Evolutionary conservation across 2,113 vertebrate species (phyloP).

Genomic region (Pomatostomus ruficeps): DNA sequence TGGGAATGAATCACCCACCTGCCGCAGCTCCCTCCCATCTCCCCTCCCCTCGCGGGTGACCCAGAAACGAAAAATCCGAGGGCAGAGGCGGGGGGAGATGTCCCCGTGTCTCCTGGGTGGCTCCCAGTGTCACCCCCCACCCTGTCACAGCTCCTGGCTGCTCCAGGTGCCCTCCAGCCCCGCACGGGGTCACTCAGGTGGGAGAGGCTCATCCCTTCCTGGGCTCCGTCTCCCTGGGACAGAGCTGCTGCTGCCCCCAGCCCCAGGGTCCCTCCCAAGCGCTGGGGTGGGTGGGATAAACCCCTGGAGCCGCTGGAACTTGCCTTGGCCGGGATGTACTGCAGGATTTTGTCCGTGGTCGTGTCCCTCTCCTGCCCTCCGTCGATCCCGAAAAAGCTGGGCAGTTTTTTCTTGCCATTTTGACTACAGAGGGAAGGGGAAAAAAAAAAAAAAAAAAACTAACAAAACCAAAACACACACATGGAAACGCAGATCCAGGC

Average conservation of each 20-base stretch:
- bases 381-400: slow-evolving; percentile 64
- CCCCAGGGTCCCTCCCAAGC: fast-evolving
- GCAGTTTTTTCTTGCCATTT: slow-evolving; percentile 66
- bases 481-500: not conserved
- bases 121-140: not conserved
- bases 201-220: not conserved
- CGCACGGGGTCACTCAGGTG: not conserved
- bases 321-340: slow-evolving; percentile 73
- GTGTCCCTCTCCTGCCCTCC: slow-evolving; percentile 51
- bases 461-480: not conserved
- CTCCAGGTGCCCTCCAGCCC: not conserved
- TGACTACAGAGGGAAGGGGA: slow-evolving; percentile 37
- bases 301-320: not conserved
- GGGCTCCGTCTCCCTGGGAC: not conserved
- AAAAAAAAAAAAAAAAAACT: not conserved
- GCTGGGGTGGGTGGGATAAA: not conserved
- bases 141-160: not conserved
- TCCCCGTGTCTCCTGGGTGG: not conserved
- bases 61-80: not conserved
- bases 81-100: not conserved
- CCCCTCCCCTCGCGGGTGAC: not conserved
- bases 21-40: not conserved
- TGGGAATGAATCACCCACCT: slow-evolving; percentile 50
- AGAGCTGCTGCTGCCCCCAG: not conserved
- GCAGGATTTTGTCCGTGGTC: slow-evolving; percentile 69